Evolutionary conservation across 2,797 vertebrate species (phyloP).

Genomic region (Furcifer pardalis): DNA sequence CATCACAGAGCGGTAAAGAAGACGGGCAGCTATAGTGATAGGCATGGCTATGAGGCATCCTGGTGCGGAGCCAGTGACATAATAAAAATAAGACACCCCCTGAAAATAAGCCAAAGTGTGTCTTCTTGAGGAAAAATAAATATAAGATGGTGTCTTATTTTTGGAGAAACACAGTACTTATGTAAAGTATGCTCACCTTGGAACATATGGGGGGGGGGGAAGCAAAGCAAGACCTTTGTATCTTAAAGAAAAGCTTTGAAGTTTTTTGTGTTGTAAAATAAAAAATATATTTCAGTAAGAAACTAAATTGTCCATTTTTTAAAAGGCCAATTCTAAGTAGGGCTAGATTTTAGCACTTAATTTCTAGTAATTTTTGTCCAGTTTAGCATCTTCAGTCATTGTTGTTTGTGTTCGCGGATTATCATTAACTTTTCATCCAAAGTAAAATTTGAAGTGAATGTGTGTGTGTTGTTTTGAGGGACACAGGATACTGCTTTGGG

Average conservation of each 20-base stretch:
- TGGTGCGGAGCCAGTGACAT: too few species aligned
- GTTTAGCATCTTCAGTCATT: background rate
- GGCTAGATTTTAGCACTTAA: background rate
- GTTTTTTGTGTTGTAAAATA: background rate
- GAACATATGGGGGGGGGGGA: background rate
- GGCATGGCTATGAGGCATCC: too few species aligned
- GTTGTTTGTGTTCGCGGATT: background rate
- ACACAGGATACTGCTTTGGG: background rate
- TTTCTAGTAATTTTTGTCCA: background rate
- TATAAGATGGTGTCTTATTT: too few species aligned
- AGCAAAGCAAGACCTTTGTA: background rate
- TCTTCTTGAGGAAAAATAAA: too few species aligned
- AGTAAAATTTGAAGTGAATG: background rate
- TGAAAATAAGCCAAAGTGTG: too few species aligned
- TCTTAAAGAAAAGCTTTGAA: background rate
- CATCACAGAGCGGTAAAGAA: too few species aligned
- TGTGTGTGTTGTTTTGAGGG: background rate
- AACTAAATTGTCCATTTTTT: background rate
- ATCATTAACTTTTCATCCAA: background rate
- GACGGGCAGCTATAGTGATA: too few species aligned
- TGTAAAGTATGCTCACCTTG: slow-evolving; percentile 1
- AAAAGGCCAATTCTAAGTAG: background rate
- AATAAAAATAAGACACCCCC: too few species aligned
- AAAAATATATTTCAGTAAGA: background rate
- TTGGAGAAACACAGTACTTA: too few species aligned